Percentiles rank a stretch among this genome's conserved stretches.
Conservation (phyloP, 2,113 vertebrate species). For the Amphiprion ocellaris region DNA sequence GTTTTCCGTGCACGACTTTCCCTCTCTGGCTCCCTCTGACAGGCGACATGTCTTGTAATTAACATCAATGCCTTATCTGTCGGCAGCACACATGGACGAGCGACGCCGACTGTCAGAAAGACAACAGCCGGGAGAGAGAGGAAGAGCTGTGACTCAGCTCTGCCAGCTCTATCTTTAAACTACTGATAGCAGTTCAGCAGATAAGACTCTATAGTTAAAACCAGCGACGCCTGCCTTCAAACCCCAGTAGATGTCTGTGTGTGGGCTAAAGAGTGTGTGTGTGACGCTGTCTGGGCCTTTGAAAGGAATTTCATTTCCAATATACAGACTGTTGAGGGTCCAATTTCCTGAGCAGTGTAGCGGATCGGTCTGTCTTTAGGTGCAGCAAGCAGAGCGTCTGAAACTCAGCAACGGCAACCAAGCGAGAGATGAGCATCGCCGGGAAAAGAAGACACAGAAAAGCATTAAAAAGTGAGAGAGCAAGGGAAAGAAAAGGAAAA, state of each 20-base stretch:
- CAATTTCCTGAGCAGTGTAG: slow-evolving; percentile 69
- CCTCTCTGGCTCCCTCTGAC: slow-evolving; percentile 5
- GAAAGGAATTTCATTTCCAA: slow-evolving; percentile 70
- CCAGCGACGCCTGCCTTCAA: not conserved
- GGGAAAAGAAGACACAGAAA: slow-evolving; percentile 22
- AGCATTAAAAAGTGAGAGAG: slow-evolving; percentile 19
- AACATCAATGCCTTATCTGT: slow-evolving; percentile 66
- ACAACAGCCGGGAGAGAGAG: slow-evolving; percentile 14
- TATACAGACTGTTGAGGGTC: slow-evolving; percentile 64
- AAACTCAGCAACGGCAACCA: slow-evolving; percentile 51
- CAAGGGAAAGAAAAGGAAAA: not conserved
- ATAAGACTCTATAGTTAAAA: slow-evolving; percentile 52
- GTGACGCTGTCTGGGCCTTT: slow-evolving; percentile 29
- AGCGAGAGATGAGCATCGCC: slow-evolving; percentile 51
- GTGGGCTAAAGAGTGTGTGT: slow-evolving; percentile 15
- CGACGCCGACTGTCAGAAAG: slow-evolving; percentile 39
- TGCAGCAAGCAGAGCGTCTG: slow-evolving; percentile 13
- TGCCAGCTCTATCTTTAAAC: slow-evolving; percentile 46
- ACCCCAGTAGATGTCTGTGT: slow-evolving; percentile 5
- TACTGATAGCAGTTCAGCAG: slow-evolving; percentile 44
- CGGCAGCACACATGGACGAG: slow-evolving; percentile 38
- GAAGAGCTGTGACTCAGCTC: slow-evolving; percentile 10
- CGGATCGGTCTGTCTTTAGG: slow-evolving; percentile 26
- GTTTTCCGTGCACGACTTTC: not conserved
- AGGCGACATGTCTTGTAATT: slow-evolving; percentile 55